phyloP scores from a whole-genome alignment of 2,797 vertebrate genomes.

The Peromyscus eremicus region DNA sequence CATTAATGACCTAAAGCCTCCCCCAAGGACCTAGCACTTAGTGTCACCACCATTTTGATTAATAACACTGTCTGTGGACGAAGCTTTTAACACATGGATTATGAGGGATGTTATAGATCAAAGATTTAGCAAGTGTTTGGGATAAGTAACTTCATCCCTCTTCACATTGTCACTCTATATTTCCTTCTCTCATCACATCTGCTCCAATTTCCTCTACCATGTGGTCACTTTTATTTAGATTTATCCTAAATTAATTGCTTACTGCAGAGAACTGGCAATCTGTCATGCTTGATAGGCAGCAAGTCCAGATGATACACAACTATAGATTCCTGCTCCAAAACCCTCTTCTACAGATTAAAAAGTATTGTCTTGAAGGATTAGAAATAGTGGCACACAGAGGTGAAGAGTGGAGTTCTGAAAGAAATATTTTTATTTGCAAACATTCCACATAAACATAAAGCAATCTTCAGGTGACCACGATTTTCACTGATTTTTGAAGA shows the following conservation, averaged over 20 bases:
- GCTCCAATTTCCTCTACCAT: not conserved
- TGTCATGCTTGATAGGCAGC: not conserved
- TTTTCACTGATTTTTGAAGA: not conserved
- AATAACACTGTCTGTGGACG: not conserved
- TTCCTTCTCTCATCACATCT: not conserved
- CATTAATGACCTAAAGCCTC: not conserved
- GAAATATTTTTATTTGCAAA: not conserved
- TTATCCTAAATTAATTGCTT: not conserved
- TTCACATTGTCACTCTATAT: not conserved
- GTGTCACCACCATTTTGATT: not conserved
- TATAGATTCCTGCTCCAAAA: not conserved
- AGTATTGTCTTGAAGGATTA: accelerated
- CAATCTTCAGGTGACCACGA: not conserved
- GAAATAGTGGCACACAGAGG: not conserved
- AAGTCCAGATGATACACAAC: not conserved
- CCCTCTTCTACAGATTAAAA: not conserved
- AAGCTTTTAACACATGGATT: not conserved
- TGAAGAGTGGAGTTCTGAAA: not conserved
- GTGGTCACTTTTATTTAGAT: not conserved
- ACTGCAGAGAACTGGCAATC: not conserved
- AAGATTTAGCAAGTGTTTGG: not conserved
- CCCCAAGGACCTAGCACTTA: not conserved
- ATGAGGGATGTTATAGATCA: too few relatives aligned
- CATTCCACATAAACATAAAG: not conserved
- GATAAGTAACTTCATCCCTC: not conserved